Conservation (phyloP, 2,113 vertebrate genomes). For the Fukomys damarensis region DNA sequence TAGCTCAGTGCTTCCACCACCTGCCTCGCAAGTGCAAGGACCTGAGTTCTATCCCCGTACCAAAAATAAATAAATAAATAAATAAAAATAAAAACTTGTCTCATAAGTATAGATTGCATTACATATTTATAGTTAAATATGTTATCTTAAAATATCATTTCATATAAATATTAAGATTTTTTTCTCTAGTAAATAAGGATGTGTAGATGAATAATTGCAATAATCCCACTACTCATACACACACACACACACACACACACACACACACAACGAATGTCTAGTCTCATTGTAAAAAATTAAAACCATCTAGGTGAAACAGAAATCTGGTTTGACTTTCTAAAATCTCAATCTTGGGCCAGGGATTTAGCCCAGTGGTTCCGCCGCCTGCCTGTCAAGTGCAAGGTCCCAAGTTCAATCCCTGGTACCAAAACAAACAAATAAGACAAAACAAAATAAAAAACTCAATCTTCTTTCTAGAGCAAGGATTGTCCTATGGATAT, state of each 20-base stretch:
- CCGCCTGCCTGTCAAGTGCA: too few relatives aligned
- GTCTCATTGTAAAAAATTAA: slow-evolving; percentile 56
- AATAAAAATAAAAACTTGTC: background rate
- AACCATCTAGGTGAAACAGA: slow-evolving; percentile 42
- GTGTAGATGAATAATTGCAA: slow-evolving; percentile 42
- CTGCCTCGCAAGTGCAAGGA: too few relatives aligned
- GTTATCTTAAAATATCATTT: slow-evolving; percentile 23
- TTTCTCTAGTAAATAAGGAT: slow-evolving; percentile 55
- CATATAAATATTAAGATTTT: background rate
- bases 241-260: background rate
- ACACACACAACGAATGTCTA: background rate
- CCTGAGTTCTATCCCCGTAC: too few relatives aligned
- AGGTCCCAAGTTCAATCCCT: too few relatives aligned
- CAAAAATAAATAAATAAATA: too few relatives aligned
- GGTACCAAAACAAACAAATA: too few relatives aligned
- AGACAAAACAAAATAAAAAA: too few relatives aligned
- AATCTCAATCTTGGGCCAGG: too few relatives aligned
- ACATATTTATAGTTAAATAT: slow-evolving; percentile 10
- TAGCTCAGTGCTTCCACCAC: too few relatives aligned
- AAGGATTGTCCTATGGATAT: background rate
- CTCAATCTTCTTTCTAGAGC: slow-evolving; percentile 29
- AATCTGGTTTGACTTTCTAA: slow-evolving; percentile 9
- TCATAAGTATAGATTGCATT: background rate
- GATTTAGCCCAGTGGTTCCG: too few relatives aligned
- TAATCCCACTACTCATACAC: background rate